A percentile compares a stretch with the other conserved stretches of the same genome.
phyloP scores from a whole-genome alignment of 1,140 invertebrate genomes.

The Drosophila eugracilis region DNA sequence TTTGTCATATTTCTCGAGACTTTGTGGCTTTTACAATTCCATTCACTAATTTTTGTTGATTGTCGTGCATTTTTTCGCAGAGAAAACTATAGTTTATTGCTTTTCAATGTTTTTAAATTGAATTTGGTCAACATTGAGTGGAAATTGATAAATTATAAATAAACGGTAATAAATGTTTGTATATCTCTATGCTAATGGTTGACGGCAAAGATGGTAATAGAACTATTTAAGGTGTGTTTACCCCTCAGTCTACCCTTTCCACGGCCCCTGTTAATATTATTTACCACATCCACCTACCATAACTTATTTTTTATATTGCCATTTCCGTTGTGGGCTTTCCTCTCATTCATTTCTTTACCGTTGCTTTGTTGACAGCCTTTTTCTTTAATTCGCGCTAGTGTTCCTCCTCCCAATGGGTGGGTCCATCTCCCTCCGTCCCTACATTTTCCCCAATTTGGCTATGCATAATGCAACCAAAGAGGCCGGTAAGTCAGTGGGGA shows the following conservation, averaged over 20 bases:
- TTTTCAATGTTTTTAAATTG: background rate
- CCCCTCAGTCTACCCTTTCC: background rate
- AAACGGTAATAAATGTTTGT: background rate
- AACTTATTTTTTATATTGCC: constrained; percentile 47
- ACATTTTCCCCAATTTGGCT: constrained; percentile 13
- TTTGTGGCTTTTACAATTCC: constrained; percentile 38
- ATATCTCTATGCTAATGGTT: background rate
- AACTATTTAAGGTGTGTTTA: constrained; percentile 27
- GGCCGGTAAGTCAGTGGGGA: background rate
- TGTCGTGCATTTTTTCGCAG: background rate
- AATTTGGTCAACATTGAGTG: too few species aligned
- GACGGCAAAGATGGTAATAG: background rate
- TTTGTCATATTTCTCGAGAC: constrained; percentile 25
- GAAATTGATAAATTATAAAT: too few species aligned
- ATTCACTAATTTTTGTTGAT: constrained; percentile 33
- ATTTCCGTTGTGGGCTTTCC: constrained; percentile 63
- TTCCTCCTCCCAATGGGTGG: constrained; percentile 17
- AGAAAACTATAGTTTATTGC: background rate
- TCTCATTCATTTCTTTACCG: constrained; percentile 57
- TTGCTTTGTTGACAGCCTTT: constrained; percentile 55
- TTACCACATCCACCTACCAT: constrained; percentile 45
- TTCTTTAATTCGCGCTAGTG: constrained; percentile 49
- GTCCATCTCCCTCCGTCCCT: background rate
- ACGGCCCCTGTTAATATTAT: constrained; percentile 4
- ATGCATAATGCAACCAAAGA: constrained; percentile 32